Conservation (phyloP, 2,888 invertebrate species). For the Drosophila nr. medialis region DNA sequence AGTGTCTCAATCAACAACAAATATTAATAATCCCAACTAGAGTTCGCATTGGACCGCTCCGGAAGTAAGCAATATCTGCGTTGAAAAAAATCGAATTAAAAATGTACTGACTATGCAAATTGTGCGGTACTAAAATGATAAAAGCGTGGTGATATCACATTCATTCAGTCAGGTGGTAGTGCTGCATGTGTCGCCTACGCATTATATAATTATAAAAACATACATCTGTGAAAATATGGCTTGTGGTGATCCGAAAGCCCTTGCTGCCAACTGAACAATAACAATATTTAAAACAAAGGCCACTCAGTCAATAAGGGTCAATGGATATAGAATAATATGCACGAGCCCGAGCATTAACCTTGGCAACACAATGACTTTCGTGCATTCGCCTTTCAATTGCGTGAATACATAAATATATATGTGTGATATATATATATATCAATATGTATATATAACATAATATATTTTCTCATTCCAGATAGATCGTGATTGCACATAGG, state of each 20-base stretch:
- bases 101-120: conserved; percentile 15
- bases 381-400: conserved; percentile 39
- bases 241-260: conserved; percentile 27
- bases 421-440: neutral
- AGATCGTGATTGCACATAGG: conserved; percentile 19
- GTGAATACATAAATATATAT: conserved; percentile 30
- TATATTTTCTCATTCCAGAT: conserved; percentile 53
- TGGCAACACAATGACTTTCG: conserved; percentile 50
- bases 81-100: conserved; percentile 18
- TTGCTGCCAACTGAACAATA: conserved; percentile 31
- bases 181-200: conserved; percentile 42
- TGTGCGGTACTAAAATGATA: conserved; percentile 16
- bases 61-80: conserved; percentile 45
- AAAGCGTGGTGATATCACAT: conserved; percentile 31
- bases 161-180: conserved; percentile 54
- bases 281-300: conserved; percentile 24
- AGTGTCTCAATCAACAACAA: conserved; percentile 51
- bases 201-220: conserved; percentile 68
- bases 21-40: conserved; percentile 40
- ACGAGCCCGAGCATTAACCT: conserved; percentile 41
- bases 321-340: conserved; percentile 25
- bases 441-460: conserved; percentile 7
- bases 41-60: conserved; percentile 24
- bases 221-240: conserved; percentile 46
- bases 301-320: conserved; percentile 6